Evolutionary conservation across 1,140 invertebrate species (phyloP).

Genomic region (Drosophila insularis): DNA sequence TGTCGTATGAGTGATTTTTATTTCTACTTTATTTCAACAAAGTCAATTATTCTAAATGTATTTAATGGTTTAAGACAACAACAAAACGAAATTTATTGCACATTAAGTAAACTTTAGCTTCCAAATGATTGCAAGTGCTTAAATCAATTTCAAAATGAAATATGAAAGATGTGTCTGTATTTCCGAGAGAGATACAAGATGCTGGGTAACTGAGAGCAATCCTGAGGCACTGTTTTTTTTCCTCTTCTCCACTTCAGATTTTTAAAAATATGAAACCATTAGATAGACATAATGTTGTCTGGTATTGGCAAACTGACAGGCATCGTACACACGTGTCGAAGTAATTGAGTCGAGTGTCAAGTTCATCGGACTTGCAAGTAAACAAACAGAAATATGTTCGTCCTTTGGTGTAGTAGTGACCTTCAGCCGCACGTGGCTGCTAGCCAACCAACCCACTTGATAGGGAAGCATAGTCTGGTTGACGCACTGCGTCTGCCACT

Average conservation of each 20-base stretch:
- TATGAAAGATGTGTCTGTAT: background rate
- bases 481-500: constrained; percentile 21
- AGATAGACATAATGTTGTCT: constrained; percentile 46
- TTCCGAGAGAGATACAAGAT: background rate
- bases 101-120: background rate
- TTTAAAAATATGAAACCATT: constrained; percentile 52
- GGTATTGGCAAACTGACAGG: constrained; percentile 28
- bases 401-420: background rate
- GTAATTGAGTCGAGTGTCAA: constrained; percentile 43
- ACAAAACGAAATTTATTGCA: background rate
- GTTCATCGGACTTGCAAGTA: constrained; percentile 26
- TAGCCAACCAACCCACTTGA: background rate
- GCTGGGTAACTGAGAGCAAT: background rate
- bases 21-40: background rate
- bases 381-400: constrained; percentile 21
- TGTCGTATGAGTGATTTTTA: background rate
- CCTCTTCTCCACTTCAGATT: background rate
- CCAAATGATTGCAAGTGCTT: background rate
- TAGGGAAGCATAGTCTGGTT: background rate
- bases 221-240: background rate
- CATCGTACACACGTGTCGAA: constrained; percentile 14
- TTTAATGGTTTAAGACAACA: no score
- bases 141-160: background rate
- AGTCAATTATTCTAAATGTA: no score
- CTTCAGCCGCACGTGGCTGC: constrained; percentile 14